Evolutionary conservation across 2,888 invertebrate genomes (phyloP), one percentile per base, ranked within the genome.

Genomic region (Polymixis flavicincta): DNA sequence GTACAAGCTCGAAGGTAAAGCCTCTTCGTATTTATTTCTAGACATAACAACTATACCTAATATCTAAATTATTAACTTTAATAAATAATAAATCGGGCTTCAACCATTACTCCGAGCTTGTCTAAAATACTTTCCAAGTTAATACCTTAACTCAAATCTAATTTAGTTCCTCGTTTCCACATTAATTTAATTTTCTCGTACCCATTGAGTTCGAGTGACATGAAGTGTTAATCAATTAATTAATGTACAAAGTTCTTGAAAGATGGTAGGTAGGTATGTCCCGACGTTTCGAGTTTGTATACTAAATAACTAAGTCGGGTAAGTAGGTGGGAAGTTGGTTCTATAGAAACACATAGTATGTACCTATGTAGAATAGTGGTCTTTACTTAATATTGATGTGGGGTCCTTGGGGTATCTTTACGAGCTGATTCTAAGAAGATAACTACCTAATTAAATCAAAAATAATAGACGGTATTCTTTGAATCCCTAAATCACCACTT

Each of bases 101-200:
- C 32, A 69, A 48, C 55, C 25, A n/a, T 64, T 54, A 50, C 48
- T 64, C 13, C 14, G n/a, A 64, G 50, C 48, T 50, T 55, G 83
- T 83, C 86, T 71, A 42, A 75, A 77, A 89, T 90, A 86, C 82
- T 85, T 83, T 84, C 83, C 65, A 85, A 89, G 86, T 88, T 81
- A 75, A 73, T 76, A 78, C 80, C 64, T 71, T 66, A 75, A 80
- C 69, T 77, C 57, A 73, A 83, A 80, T 75, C 57, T 70, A 74
- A 85, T 83, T 80, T 76, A 70, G 72, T 85, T 85, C 76, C 69
- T 71, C 74, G 72, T 74, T 80, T 63, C 75, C 52, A 70, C 67
- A 74, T 77, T 78, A 85, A 85, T 83, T 85, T 71, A 73, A 85
- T 74, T 80, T 81, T 71, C 71, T 73, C 68, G 59, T 78, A 74